Conservation (phyloP, 2,888 invertebrate genomes). For the Lutraria lutraria region DNA sequence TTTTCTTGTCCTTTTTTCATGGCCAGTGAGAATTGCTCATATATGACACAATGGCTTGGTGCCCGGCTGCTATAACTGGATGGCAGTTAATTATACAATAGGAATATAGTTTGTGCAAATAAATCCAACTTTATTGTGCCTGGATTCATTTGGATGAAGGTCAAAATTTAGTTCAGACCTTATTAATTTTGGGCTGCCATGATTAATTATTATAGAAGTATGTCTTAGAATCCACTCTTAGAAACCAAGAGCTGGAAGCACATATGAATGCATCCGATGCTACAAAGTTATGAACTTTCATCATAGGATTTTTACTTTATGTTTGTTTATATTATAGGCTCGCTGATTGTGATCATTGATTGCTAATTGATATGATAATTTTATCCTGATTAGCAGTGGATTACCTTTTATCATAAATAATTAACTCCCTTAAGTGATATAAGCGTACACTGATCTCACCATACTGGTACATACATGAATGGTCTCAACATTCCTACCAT, state of each 20-base stretch:
- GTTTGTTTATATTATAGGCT: neutral
- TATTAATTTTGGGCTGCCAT: neutral
- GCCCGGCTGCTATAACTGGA: neutral
- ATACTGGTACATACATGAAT: neutral
- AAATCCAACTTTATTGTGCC: constrained; percentile 1
- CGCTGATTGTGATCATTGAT: neutral
- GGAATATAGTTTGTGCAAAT: neutral
- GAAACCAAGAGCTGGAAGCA: too few species aligned
- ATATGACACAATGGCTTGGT: neutral
- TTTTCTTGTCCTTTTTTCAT: neutral
- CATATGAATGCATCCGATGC: too few species aligned
- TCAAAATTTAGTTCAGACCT: neutral
- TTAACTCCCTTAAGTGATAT: neutral
- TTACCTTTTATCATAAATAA: neutral
- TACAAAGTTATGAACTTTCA: neutral
- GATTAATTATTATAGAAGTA: neutral
- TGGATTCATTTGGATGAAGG: neutral
- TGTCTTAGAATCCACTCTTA: neutral
- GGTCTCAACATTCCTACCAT: neutral
- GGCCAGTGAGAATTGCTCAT: neutral
- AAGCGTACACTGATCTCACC: neutral
- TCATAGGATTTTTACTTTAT: neutral
- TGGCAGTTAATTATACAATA: neutral
- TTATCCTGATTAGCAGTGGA: constrained; percentile 1
- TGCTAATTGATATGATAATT: neutral